phyloP scores from a whole-genome alignment of 2,888 invertebrate genomes.

The Netelia fuscicornis region DNA sequence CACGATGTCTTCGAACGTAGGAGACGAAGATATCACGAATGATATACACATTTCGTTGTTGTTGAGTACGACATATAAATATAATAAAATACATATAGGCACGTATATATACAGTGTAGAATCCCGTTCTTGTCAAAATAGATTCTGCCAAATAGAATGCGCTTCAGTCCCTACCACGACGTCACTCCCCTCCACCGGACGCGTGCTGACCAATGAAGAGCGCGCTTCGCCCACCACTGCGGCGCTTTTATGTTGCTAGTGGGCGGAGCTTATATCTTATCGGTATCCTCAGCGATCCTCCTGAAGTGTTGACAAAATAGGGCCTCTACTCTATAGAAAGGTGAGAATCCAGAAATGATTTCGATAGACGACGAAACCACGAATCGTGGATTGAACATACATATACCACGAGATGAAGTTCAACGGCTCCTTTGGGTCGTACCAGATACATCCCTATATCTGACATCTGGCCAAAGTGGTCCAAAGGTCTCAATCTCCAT shows the following conservation, averaged over 20 bases:
- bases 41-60: neutral
- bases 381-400: conserved; percentile 17
- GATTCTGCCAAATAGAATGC: too few relatives aligned
- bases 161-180: too few relatives aligned
- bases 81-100: conserved; percentile 7
- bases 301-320: too few relatives aligned
- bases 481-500: conserved; percentile 72
- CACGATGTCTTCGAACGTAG: conserved; percentile 8
- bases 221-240: too few relatives aligned
- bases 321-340: neutral
- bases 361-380: conserved; percentile 42
- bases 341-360: conserved; percentile 41
- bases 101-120: too few relatives aligned
- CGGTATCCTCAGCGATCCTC: too few relatives aligned
- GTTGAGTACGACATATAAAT: too few relatives aligned
- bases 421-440: conserved; percentile 41
- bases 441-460: conserved; percentile 67
- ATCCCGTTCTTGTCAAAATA: too few relatives aligned
- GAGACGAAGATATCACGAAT: neutral
- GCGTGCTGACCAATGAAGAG: too few relatives aligned
- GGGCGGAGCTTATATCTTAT: too few relatives aligned
- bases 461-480: conserved; percentile 75
- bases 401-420: conserved; percentile 57
- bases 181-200: too few relatives aligned
- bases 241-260: too few relatives aligned